Percentiles rank a stretch among this genome's conserved stretches.
These are phyloP conservation scores for Drosophila neotestacea DNA, from an alignment of 2,888 invertebrate genomes.

Conservation along the genomic window DNA sequence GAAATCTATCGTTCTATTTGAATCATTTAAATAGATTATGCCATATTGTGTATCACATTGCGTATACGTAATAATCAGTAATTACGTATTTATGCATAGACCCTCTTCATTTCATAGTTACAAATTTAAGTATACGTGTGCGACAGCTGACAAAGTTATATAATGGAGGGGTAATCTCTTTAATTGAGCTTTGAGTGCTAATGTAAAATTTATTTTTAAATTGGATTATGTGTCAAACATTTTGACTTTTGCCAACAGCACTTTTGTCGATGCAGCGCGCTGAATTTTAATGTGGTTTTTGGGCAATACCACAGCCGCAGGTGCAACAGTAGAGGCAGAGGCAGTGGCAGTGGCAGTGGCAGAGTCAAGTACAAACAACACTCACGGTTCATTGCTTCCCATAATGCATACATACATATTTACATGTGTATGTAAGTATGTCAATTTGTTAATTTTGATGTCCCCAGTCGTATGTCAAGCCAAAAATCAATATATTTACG, in stretches of 20 bases:
- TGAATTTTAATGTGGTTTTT: conserved; percentile 77
- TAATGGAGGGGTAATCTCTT: conserved; percentile 21
- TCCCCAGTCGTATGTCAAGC: conserved; percentile 55
- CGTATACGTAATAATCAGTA: conserved; percentile 15
- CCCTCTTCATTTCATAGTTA: conserved; percentile 5
- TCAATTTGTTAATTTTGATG: conserved; percentile 48
- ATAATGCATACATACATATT: conserved; percentile 16
- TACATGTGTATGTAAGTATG: conserved; percentile 20
- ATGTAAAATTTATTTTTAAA: conserved; percentile 70
- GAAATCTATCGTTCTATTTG: neutral
- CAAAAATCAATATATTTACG: conserved; percentile 70
- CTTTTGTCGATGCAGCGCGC: conserved; percentile 37
- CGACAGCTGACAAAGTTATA: conserved; percentile 13
- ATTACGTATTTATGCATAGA: conserved; percentile 16
- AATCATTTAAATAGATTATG: neutral
- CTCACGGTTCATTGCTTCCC: conserved; percentile 10
- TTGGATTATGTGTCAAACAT: conserved; percentile 75
- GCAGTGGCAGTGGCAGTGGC: conserved; percentile 5
- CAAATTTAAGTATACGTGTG: neutral
- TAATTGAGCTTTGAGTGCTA: conserved; percentile 50
- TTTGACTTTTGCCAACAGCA: conserved; percentile 69
- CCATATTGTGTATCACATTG: neutral
- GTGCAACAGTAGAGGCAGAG: conserved; percentile 15
- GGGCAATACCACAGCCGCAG: conserved; percentile 57
- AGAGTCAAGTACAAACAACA: conserved; percentile 19